Evolutionary conservation across 2,797 vertebrate genomes (phyloP).

Genomic region (Numenius phaeopus): DNA sequence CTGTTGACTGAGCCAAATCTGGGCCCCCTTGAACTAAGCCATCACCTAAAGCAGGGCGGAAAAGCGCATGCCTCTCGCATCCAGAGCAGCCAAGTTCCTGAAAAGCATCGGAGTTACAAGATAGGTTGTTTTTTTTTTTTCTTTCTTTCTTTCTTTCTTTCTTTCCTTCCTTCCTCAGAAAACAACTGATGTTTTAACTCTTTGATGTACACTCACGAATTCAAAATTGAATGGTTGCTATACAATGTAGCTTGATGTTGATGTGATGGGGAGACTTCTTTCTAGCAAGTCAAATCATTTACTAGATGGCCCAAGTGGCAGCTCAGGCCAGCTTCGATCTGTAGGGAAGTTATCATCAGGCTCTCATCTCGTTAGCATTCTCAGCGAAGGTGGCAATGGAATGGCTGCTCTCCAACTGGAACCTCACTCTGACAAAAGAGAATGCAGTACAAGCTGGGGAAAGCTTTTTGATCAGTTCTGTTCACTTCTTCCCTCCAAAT

Average conservation of each 20-base stretch:
- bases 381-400: conserved; percentile 25
- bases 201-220: neutral
- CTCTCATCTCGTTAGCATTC: neutral
- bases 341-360: neutral
- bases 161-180: neutral
- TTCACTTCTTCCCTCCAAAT: neutral
- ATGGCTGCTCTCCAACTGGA: conserved; percentile 57
- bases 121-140: neutral
- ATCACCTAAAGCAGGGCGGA: conserved; percentile 63
- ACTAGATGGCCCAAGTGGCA: neutral
- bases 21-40: conserved; percentile 69
- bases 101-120: conserved; percentile 58
- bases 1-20: conserved; percentile 68
- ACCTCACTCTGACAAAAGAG: neutral
- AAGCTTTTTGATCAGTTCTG: neutral
- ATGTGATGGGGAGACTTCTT: neutral
- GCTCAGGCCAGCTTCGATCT: neutral
- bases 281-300: neutral
- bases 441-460: neutral
- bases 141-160: neutral
- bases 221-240: neutral
- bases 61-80: conserved; percentile 63
- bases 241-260: neutral
- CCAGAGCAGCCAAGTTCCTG: conserved; percentile 66
- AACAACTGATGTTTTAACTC: conserved; percentile 1